phyloP scores from a whole-genome alignment of 2,113 vertebrate species.

The Mobula hypostoma region DNA sequence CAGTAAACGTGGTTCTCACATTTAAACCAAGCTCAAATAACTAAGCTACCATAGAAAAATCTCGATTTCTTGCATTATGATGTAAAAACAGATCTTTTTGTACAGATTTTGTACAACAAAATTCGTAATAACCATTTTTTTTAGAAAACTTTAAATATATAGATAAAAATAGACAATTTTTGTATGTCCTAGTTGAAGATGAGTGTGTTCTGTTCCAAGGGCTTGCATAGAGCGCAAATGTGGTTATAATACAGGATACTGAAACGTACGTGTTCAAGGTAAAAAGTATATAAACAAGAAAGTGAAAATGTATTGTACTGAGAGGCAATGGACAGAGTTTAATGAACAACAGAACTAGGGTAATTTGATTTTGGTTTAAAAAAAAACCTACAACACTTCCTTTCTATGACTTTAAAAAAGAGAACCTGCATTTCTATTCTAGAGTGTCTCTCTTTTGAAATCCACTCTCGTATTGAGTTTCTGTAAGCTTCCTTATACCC shows the following conservation, averaged over 20 bases:
- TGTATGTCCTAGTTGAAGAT: constrained; percentile 78
- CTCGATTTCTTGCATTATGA: constrained; percentile 75
- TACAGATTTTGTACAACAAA: constrained; percentile 80
- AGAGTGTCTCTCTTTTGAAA: constrained; percentile 11
- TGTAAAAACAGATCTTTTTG: constrained; percentile 77
- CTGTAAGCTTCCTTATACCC: background rate
- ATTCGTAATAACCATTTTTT: constrained; percentile 76
- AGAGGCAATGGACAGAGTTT: constrained; percentile 19
- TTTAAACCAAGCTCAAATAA: constrained; percentile 75
- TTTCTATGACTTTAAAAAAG: constrained; percentile 5
- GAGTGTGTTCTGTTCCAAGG: constrained; percentile 73
- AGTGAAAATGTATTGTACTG: constrained; percentile 39
- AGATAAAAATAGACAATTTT: constrained; percentile 84
- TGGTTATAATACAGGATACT: constrained; percentile 72
- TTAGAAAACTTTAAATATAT: constrained; percentile 85
- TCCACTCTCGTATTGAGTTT: background rate
- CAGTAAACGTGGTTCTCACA: constrained; percentile 73
- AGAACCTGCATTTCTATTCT: constrained; percentile 25
- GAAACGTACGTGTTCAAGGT: constrained; percentile 65
- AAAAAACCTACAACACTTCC: constrained; percentile 24
- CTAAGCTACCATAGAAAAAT: constrained; percentile 75
- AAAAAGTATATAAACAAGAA: constrained; percentile 69
- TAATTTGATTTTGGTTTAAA: background rate
- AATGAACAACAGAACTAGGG: constrained; percentile 28
- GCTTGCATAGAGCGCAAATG: constrained; percentile 74